phyloP scores from a whole-genome alignment of 2,888 invertebrate genomes.

The Pandemis heparana region DNA sequence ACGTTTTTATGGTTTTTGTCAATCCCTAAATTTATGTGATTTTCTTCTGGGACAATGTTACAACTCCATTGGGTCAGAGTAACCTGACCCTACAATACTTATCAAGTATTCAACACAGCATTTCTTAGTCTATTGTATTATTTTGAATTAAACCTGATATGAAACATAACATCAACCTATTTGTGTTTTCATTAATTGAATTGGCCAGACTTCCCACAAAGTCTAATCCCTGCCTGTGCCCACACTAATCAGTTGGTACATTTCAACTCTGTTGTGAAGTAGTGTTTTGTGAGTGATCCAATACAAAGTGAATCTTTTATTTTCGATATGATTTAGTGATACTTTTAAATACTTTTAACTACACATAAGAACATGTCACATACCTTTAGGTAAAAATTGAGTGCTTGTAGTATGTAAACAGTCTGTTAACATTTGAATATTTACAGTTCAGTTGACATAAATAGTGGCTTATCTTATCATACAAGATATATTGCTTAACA shows the following conservation, averaged over 20 bases:
- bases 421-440: slow-evolving; percentile 6
- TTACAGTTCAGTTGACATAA: slow-evolving; percentile 2
- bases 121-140: no score
- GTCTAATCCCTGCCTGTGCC: slow-evolving; percentile 28
- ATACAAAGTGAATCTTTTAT: slow-evolving; percentile 5
- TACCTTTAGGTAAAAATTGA: slow-evolving; percentile 31
- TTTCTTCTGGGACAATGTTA: no score
- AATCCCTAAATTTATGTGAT: no score
- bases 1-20: no score
- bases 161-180: background rate
- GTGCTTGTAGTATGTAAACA: background rate
- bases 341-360: no score
- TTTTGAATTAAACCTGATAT: background rate
- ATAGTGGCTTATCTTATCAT: slow-evolving; percentile 33
- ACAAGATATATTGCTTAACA: slow-evolving; percentile 14
- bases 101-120: no score
- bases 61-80: no score
- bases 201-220: background rate
- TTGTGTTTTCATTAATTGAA: background rate
- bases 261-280: slow-evolving; percentile 1
- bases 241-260: background rate
- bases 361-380: slow-evolving; percentile 29
- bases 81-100: no score
- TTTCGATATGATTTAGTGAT: background rate
- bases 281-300: background rate